Conservation (phyloP, 1,140 invertebrate species). For the Heterodera carotae region DNA sequence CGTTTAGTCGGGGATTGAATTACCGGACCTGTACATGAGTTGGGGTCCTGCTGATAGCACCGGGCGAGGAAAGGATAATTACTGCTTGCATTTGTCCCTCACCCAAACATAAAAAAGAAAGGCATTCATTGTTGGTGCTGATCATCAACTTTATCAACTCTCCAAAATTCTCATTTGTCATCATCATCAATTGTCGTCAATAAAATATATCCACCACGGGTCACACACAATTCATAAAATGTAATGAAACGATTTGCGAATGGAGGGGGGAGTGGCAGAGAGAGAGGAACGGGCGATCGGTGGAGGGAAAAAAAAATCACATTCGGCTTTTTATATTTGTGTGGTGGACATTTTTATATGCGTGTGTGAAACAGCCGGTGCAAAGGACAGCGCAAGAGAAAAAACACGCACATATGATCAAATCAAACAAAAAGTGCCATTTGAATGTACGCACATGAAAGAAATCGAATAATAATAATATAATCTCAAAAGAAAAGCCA, state of each 20-base stretch:
- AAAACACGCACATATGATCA: not conserved
- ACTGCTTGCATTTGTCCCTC: too few relatives aligned
- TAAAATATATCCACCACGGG: not conserved
- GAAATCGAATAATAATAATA: not conserved
- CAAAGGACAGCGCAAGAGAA: not conserved
- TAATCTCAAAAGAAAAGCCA: not conserved
- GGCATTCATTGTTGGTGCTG: too few relatives aligned
- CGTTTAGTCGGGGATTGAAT: too few relatives aligned
- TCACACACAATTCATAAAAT: not conserved
- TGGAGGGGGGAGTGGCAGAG: not conserved
- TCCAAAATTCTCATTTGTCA: not conserved
- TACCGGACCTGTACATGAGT: too few relatives aligned
- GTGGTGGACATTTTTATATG: too few relatives aligned
- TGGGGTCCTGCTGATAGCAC: too few relatives aligned
- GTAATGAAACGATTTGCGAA: not conserved
- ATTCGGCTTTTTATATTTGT: constrained; percentile 1
- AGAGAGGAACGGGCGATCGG: not conserved
- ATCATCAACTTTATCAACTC: too few relatives aligned
- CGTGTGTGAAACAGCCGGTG: too few relatives aligned
- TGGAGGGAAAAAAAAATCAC: not conserved
- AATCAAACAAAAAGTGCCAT: not conserved
- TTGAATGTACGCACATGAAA: not conserved
- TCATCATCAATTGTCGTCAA: not conserved
- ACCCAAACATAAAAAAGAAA: too few relatives aligned
- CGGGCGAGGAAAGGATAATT: too few relatives aligned